Evolutionary conservation across 2,113 vertebrate genomes (phyloP).

Genomic region (Butastur rufipennis): DNA sequence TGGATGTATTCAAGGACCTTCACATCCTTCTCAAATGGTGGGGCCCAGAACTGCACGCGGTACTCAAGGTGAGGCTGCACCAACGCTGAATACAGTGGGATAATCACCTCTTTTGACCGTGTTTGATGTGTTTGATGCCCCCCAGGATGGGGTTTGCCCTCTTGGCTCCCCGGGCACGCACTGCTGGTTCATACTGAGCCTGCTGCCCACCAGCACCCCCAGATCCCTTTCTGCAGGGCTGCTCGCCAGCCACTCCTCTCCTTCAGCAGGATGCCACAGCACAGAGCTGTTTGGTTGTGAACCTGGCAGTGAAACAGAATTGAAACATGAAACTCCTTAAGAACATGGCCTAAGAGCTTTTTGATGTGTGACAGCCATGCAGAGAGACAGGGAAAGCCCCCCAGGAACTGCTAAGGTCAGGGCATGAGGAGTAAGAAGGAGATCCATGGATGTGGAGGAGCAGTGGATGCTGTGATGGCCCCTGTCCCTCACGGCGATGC

Average conservation of each 20-base stretch:
- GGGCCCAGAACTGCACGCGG: not conserved
- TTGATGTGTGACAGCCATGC: not conserved
- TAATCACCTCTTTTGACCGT: not conserved
- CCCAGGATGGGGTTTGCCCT: not conserved
- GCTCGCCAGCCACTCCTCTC: not conserved
- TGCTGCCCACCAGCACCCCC: not conserved
- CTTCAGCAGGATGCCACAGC: not conserved
- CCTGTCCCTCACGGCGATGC: not conserved
- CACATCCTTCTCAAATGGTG: not conserved
- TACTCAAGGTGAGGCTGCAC: not conserved
- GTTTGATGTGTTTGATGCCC: not conserved
- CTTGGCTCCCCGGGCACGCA: not conserved
- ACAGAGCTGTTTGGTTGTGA: not conserved
- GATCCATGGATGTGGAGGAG: too few relatives aligned
- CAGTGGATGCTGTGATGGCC: not conserved
- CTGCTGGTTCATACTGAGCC: not conserved
- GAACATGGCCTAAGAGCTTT: not conserved
- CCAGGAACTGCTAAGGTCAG: not conserved
- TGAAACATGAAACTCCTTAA: not conserved
- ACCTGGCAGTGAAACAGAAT: not conserved
- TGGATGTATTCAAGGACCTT: not conserved
- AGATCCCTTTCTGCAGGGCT: not conserved
- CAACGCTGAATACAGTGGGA: fast-evolving
- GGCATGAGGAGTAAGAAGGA: not conserved
- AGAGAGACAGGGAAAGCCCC: not conserved